Evolutionary conservation across 2,797 vertebrate genomes (phyloP).

Genomic region (Myotis pilosus): DNA sequence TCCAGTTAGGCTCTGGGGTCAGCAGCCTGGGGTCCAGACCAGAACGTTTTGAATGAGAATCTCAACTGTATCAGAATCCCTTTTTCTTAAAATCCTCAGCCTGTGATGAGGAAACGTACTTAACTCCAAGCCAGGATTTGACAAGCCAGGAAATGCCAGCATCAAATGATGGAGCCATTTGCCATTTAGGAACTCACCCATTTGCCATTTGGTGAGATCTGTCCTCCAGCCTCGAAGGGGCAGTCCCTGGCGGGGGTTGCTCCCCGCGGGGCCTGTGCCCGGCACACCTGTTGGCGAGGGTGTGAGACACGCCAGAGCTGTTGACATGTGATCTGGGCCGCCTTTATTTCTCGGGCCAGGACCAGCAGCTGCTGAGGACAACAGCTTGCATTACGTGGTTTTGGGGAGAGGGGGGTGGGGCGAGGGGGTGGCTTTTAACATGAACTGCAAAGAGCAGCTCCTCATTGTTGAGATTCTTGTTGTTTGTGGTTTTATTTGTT

Average conservation of each 20-base stretch:
- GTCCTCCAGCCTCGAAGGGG: neutral
- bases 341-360: slow-evolving; percentile 62
- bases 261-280: neutral
- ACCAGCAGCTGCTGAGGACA: slow-evolving; percentile 68
- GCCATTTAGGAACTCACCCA: neutral
- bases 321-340: slow-evolving; percentile 43
- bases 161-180: slow-evolving; percentile 27
- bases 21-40: neutral
- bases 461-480: slow-evolving; percentile 53
- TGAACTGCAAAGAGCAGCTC: slow-evolving; percentile 55
- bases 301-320: slow-evolving; percentile 50
- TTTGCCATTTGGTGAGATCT: neutral
- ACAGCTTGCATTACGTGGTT: slow-evolving; percentile 46
- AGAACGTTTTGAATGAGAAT: neutral
- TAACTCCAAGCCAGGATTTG: slow-evolving; percentile 24
- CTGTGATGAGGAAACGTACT: neutral
- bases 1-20: neutral
- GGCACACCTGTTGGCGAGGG: slow-evolving; percentile 68
- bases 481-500: slow-evolving; percentile 52
- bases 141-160: neutral
- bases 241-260: neutral
- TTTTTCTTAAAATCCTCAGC: neutral
- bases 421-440: slow-evolving; percentile 13
- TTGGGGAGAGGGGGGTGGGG: neutral
- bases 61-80: neutral